Base-by-base conservation (phyloP, 2,113 vertebrate species). In the Boleophthalmus pectinirostris region DNA sequence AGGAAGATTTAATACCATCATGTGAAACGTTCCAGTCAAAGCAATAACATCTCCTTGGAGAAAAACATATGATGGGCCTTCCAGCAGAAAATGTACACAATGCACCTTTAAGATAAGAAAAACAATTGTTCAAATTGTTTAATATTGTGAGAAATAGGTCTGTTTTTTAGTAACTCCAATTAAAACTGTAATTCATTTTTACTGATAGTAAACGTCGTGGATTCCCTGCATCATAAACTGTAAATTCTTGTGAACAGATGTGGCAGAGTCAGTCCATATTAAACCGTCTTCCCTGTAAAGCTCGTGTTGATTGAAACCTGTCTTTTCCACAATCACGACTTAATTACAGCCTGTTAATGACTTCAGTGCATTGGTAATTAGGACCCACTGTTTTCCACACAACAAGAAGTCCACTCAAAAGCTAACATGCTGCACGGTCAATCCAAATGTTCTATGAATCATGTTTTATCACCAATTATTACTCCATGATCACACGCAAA, bases 401-500 rank as follows among this genome's bases (percentile, higher is more conserved):
- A 87, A 70, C 60, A 73, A 81, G 69, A 56, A 60, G 76, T 60
- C 75, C 80, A 60, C 61, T 75, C 57, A 67, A 69, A 68, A 67
- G 66, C 75, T 70, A 75, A 79, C 69, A 65, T 56, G 78, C 33
- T 67, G 72, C 79, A 67, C 35, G 18, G 7, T 24, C 12, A 20
- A 24, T 69, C 65, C 77, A 65, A 16, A 56, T 33, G 21, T 68
- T 71, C 74, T 70, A 93, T 95, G 94, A 93, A 92, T 95, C 92
- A 61, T 90, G 83, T 60, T 87, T 92, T 92, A 89, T 89, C 85
- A 54, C 61, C 72, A 76, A 85, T 90, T 94, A 94, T 96, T 93
- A 94, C 89, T 76, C 91, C 70, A 92, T 93, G 93, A 80, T 93
- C 94, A 94, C 47, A 57, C 46, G 5, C 35, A 92, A 91, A 93